Base-by-base conservation (phyloP, 1,140 invertebrate species). In the Trachymyrmex septentrionalis region DNA sequence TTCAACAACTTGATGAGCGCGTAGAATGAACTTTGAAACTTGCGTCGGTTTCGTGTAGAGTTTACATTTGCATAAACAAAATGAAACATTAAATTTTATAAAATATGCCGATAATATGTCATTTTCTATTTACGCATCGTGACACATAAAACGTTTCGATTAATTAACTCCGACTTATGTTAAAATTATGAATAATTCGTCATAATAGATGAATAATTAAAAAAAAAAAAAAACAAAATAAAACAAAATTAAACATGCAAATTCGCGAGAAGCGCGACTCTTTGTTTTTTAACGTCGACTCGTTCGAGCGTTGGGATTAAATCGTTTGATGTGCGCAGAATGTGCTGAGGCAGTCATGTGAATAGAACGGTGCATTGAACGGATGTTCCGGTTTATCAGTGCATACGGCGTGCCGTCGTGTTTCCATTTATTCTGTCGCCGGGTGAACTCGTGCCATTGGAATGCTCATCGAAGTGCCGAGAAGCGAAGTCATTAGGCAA, bases 351-450 rank as follows among this genome's bases (percentile, higher is more conserved):
- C 80, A 75, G 53, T 73, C 38, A 75, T 61, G 80, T 61, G 69
- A 84, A 84, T 84, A 84, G 80, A 73, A 84, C 55, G 69, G 59
- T 78, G 71, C 89, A 86, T 90, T 87, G 87, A 91, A 91, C 76
- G 89, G 81, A 88, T 89, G 89, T 91, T 91, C 88, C 89, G 89
- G 89, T 91, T 91, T 90, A 91, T 90, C 88, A 82, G 89, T 61
- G 80, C 73, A 53, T 71, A 85, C 57, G 67, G 89, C 86, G 86
- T 61, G 76, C 66, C 59, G 66, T 72, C 57, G 76, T 89, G 77
- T 90, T 90, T 90, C 88, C 88, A 89, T 89, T 90, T 86, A 86
- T 89, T 86, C 77, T 85, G 85, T 80, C 80, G 76, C 50, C 78
- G 66, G 61, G 59, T 76, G 24, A 84, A 77, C 85, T 84, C 88